Evolutionary conservation across 53 echinoderm and acorn worm genomes (phyloP).

Genomic region (Paracentrotus lividus): DNA sequence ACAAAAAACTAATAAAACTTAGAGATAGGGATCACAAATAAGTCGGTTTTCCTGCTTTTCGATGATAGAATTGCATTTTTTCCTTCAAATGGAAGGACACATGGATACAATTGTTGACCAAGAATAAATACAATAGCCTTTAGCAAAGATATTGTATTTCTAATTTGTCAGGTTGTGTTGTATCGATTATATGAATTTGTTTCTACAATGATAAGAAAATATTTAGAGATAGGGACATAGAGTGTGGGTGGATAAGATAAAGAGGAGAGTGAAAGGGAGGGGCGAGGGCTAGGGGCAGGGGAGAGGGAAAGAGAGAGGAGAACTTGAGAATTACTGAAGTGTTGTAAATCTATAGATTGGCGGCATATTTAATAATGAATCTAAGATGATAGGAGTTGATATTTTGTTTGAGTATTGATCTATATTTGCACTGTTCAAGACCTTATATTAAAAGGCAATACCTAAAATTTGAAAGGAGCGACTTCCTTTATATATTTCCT

Average conservation of each 20-base stretch:
- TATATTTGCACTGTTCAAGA: background rate
- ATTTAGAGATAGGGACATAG: background rate
- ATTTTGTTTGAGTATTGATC: slow-evolving; percentile 19
- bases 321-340: background rate
- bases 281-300: background rate
- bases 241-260: background rate
- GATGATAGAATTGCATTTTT: background rate
- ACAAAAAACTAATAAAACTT: too few species aligned
- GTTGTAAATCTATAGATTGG: background rate
- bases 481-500: too few species aligned
- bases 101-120: background rate
- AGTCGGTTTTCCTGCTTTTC: background rate
- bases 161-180: background rate
- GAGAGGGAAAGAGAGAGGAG: background rate
- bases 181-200: background rate
- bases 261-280: background rate
- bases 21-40: background rate
- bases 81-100: background rate
- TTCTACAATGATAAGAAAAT: too few species aligned
- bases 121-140: background rate
- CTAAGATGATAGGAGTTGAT: background rate
- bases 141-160: background rate
- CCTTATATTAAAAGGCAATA: too few species aligned
- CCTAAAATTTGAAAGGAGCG: too few species aligned
- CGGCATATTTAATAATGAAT: background rate